Percentiles rank a stretch among this genome's conserved stretches.
These are phyloP conservation scores for Esox niger DNA, from an alignment of 2,113 vertebrate genomes.

Conservation along the genomic window DNA sequence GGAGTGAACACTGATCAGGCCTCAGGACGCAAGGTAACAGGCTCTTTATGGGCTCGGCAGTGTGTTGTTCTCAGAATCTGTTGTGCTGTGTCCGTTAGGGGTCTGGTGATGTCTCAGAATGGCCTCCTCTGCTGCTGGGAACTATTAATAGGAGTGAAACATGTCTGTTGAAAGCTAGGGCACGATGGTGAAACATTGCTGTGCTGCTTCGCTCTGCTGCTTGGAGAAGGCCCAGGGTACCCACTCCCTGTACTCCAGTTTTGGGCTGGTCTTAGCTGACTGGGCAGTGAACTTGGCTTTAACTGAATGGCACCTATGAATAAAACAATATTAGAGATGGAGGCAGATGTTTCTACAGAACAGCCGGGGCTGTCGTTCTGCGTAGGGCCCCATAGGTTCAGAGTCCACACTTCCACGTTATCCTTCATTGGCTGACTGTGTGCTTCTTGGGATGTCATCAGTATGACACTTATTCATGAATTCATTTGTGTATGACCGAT, in stretches of 20 bases:
- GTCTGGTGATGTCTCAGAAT: conserved; percentile 53
- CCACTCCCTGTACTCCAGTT: neutral
- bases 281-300: neutral
- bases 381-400: neutral
- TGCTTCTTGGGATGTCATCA: neutral
- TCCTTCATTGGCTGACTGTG: neutral
- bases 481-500: neutral
- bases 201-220: conserved; percentile 8
- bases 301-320: neutral
- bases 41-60: conserved; percentile 41
- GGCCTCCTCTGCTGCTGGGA: conserved; percentile 60
- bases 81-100: conserved; percentile 50
- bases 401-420: neutral
- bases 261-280: neutral
- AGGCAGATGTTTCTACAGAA: neutral
- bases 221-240: neutral
- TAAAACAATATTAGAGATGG: neutral
- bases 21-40: conserved; percentile 28
- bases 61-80: conserved; percentile 35
- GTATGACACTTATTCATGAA: neutral
- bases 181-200: conserved; percentile 51
- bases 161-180: conserved; percentile 49
- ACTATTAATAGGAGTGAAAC: conserved; percentile 73
- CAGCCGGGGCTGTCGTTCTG: neutral
- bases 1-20: conserved; percentile 52